Evolutionary conservation across 1,140 invertebrate species (phyloP), one percentile per base, ranked within the genome.

Genomic region (Danaus melanippus): DNA sequence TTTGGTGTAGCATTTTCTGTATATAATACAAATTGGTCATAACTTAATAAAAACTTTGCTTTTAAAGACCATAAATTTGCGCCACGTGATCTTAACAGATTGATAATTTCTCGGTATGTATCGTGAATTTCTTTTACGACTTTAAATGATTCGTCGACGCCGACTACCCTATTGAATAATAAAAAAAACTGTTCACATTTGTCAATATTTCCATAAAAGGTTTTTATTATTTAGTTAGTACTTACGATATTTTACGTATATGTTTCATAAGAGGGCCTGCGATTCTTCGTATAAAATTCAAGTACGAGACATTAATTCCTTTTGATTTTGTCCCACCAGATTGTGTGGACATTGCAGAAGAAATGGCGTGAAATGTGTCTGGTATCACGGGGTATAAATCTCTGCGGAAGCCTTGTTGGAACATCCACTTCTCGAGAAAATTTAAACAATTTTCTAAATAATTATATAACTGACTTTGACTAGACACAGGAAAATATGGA

Each of bases 371-470:
- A 56, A 84, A 80, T 47, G 83, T 80, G 53, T 82, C 75, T 39
- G 83, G 83, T 58, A 86, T 84, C 41, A 72, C 62, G 2, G 83
- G 81, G 66, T 71, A 82, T 44, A 86, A 68, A 61, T 86, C 83
- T 69, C 79, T 80, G 32, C 76, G 67, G 62, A 86, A 86, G 12
- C 83, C 83, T 76, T 86, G 79, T 61, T 79, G 72, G 67, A 77
- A 86, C 79, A 86, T 78, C 83, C 83, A 86, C 53, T 75, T 79
- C 59, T 86, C 81, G 41, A 86, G 60, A 66, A 86, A 86, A 41
- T 54, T 59, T 12, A 57, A 53, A 60, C 76, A 73, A 7, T 39
- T 60, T 55, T 79, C 75, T 66, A 86, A 69, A 46, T 86, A 84
- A 8, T 78, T 56, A 62, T 64, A 77, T 15, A 82, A 51, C 32